Conservation (phyloP, 2,797 vertebrate species). For the Takifugu ocellatus region DNA sequence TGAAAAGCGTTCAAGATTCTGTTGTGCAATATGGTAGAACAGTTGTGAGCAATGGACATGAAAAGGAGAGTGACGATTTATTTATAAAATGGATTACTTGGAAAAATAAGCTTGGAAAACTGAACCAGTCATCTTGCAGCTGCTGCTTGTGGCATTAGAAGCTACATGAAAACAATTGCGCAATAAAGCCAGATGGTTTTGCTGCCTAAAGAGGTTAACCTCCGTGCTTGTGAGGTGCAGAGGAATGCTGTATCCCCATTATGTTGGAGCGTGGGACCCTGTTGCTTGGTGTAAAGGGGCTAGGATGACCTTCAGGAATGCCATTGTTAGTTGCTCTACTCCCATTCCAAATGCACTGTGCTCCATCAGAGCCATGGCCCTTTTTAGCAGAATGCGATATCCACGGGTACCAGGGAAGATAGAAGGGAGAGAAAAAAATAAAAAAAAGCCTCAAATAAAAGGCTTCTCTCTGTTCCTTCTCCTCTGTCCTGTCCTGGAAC, state of each 20-base stretch:
- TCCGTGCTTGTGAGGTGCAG: constrained; percentile 41
- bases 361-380: constrained; percentile 83
- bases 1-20: no score
- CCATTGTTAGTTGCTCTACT: constrained; percentile 73
- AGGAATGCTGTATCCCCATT: constrained; percentile 63
- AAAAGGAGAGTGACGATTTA: no score
- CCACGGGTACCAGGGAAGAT: constrained; percentile 65
- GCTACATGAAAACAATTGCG: not conserved
- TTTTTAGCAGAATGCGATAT: constrained; percentile 91
- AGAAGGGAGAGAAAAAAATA: constrained; percentile 66
- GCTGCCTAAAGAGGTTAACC: constrained; percentile 37
- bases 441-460: constrained; percentile 83
- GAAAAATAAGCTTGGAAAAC: no score
- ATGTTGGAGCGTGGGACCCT: constrained; percentile 71
- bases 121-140: no score
- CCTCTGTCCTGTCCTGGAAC: constrained; percentile 85
- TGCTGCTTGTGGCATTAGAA: not conserved
- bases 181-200: not conserved
- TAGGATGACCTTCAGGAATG: constrained; percentile 81
- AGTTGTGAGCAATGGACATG: no score
- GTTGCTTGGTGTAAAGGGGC: constrained; percentile 64
- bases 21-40: no score
- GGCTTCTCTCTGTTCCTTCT: constrained; percentile 76
- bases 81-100: no score
- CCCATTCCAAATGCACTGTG: constrained; percentile 74